phyloP scores from a whole-genome alignment of 2,113 vertebrate genomes.

The Crocuta crocuta region DNA sequence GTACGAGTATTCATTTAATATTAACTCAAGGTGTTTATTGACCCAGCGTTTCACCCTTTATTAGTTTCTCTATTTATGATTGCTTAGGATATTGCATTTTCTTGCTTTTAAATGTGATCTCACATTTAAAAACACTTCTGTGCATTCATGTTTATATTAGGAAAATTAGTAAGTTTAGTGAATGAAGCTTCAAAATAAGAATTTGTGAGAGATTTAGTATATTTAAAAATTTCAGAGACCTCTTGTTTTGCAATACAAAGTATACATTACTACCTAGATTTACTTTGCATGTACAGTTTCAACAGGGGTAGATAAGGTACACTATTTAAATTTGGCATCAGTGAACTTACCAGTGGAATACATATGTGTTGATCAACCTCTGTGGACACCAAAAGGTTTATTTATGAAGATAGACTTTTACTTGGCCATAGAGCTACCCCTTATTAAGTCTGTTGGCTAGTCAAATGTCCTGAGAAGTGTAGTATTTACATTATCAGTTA shows the following conservation, averaged over 20 bases:
- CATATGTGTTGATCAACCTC: not conserved
- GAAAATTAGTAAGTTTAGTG: conserved; percentile 43
- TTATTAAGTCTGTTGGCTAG: conserved; percentile 2
- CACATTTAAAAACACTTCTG: conserved; percentile 44
- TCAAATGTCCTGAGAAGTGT: not conserved
- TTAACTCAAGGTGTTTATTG: conserved; percentile 50
- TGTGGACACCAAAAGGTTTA: not conserved
- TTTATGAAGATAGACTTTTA: conserved; percentile 1
- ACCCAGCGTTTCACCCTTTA: conserved; percentile 60
- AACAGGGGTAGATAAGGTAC: not conserved
- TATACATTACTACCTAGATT: not conserved
- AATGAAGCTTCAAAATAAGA: conserved; percentile 44
- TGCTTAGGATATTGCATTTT: conserved; percentile 71
- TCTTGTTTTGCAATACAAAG: not conserved
- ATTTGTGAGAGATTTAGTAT: not conserved
- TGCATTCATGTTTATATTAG: conserved; percentile 29
- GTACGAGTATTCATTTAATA: not conserved
- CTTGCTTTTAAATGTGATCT: conserved; percentile 37
- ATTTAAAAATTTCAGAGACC: not conserved
- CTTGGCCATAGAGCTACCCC: not conserved
- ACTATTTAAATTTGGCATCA: not conserved
- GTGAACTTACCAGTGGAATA: not conserved
- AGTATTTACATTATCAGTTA: not conserved
- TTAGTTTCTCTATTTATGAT: conserved; percentile 61
- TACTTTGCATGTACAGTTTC: not conserved